Conservation (phyloP, 2,113 vertebrate species). For the Sciurus niger region DNA sequence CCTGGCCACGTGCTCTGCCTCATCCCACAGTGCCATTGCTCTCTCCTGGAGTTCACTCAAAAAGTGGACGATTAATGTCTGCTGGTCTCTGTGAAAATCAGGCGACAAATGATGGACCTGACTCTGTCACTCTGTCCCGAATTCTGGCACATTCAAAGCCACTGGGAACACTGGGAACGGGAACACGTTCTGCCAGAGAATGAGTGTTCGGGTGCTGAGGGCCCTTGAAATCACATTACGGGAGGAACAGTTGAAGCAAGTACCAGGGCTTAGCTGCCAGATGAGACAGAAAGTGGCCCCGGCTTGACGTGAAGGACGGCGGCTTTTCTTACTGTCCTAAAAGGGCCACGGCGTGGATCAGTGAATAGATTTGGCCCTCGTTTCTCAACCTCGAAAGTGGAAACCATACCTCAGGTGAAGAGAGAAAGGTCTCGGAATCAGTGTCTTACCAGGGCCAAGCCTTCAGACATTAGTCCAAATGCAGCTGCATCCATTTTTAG, state of each 20-base stretch:
- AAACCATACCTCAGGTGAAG: neutral
- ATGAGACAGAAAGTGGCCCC: too few relatives aligned
- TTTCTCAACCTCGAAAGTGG: neutral
- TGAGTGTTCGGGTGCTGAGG: neutral
- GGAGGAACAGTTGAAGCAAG: neutral
- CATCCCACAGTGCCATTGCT: too few relatives aligned
- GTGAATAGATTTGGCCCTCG: neutral
- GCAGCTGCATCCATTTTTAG: neutral
- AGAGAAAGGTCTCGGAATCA: neutral
- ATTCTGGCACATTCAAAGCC: neutral
- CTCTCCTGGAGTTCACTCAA: neutral
- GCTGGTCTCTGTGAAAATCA: neutral
- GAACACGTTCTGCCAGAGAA: rapidly evolving
- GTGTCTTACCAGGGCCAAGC: too few relatives aligned
- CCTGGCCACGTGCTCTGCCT: rapidly evolving
- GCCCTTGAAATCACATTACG: neutral
- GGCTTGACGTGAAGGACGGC: rapidly evolving
- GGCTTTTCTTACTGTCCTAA: too few relatives aligned
- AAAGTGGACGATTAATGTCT: neutral
- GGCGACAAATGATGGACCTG: neutral
- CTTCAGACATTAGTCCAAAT: neutral
- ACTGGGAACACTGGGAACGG: neutral
- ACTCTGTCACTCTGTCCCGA: neutral
- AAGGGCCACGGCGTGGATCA: neutral
- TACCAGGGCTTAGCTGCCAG: rapidly evolving